A percentile compares a stretch with the other conserved stretches of the same genome.
These are phyloP conservation scores for Thereva nobilitata DNA, from an alignment of 2,888 invertebrate genomes.

Conservation along the genomic window DNA sequence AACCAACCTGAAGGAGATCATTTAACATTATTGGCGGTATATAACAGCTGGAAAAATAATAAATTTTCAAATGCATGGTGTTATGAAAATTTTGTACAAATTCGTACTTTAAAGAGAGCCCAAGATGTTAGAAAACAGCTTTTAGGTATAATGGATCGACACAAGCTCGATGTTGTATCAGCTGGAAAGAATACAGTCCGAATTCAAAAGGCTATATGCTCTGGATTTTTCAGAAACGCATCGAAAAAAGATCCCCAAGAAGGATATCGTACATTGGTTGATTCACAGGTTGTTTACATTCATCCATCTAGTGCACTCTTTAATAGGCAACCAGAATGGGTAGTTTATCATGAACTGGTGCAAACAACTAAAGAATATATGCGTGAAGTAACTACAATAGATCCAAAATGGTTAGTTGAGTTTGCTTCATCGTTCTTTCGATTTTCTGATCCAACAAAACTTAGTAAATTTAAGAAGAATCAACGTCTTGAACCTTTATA, in stretches of 20 bases:
- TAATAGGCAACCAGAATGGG: constrained; percentile 99
- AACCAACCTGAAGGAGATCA: constrained; percentile 99
- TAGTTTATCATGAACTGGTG: constrained; percentile 97
- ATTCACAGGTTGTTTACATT: constrained; percentile 97
- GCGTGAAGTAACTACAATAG: constrained; percentile 96
- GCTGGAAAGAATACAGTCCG: constrained; percentile 94
- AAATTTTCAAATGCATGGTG: constrained; percentile 99
- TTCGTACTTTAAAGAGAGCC: constrained; percentile 92
- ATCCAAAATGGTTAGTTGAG: constrained; percentile 98
- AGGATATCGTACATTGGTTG: constrained; percentile 94
- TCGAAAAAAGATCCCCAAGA: constrained; percentile 99
- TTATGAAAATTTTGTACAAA: constrained; percentile 98
- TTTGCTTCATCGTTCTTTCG: constrained; percentile 99
- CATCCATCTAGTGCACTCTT: constrained; percentile 98
- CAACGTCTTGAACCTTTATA: constrained; percentile 96
- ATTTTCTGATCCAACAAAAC: constrained; percentile 96
- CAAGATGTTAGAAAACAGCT: constrained; percentile 98
- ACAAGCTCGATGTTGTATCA: constrained; percentile 94
- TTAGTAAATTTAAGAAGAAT: constrained; percentile 98
- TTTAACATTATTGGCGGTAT: constrained; percentile 94
- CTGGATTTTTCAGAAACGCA: constrained; percentile 98
- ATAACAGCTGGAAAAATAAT: constrained; percentile 99
- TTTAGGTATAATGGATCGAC: constrained; percentile 96
- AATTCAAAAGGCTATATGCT: constrained; percentile 97
- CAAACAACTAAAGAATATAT: constrained; percentile 99